Conservation (phyloP, 2,113 vertebrate species). For the Tychaedon coryphoeus region DNA sequence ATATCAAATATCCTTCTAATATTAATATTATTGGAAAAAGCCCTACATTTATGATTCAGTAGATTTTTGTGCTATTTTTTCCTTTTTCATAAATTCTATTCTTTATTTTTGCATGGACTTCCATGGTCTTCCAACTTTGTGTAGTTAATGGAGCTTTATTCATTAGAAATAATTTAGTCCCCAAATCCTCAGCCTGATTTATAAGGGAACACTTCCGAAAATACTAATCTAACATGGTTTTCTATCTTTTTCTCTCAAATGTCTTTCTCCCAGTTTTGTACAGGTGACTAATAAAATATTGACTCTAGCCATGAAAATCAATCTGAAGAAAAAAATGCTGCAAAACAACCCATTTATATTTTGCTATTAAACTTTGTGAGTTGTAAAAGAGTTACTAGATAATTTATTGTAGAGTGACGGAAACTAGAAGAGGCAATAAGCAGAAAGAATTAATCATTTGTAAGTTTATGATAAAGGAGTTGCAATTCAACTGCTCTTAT, state of each 20-base stretch:
- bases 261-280: neutral
- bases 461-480: conserved; percentile 46
- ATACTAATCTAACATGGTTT: neutral
- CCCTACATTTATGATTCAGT: neutral
- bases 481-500: conserved; percentile 33
- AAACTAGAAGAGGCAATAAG: conserved; percentile 60
- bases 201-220: neutral
- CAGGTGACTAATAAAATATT: neutral
- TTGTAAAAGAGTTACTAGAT: conserved; percentile 51
- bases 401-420: conserved; percentile 54
- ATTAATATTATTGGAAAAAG: neutral
- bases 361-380: conserved; percentile 53
- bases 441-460: conserved; percentile 59
- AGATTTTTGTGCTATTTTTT: neutral
- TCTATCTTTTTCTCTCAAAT: neutral
- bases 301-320: neutral
- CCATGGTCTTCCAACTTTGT: neutral
- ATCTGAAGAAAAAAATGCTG: neutral
- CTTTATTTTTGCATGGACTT: neutral
- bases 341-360: conserved; percentile 36
- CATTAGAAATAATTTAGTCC: neutral
- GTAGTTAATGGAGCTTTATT: neutral
- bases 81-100: neutral
- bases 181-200: neutral
- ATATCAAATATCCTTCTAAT: neutral